These are phyloP conservation scores for Sialis lutaria DNA, from an alignment of 2,888 invertebrate genomes.

Conservation along the genomic window DNA sequence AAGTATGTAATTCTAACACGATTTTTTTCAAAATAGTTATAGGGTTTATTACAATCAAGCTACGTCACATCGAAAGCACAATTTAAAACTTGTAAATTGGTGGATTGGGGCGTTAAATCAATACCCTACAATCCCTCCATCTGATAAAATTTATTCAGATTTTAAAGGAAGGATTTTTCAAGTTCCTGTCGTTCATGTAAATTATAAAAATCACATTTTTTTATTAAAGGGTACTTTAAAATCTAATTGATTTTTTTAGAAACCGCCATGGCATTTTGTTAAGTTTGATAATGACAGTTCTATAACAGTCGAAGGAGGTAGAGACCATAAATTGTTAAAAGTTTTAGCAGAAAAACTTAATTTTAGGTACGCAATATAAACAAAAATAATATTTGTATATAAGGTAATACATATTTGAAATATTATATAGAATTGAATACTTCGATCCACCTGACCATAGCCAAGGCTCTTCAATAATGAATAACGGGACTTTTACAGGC, in stretches of 20 bases:
- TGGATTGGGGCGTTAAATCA: slow-evolving; percentile 47
- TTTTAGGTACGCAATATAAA: slow-evolving; percentile 34
- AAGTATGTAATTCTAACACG: not conserved
- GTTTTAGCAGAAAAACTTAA: slow-evolving; percentile 48
- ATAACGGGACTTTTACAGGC: slow-evolving; percentile 50
- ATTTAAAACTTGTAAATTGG: slow-evolving; percentile 52
- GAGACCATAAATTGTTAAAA: slow-evolving; percentile 50
- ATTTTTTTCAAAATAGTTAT: slow-evolving; percentile 28
- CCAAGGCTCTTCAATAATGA: slow-evolving; percentile 44
- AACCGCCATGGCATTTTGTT: slow-evolving; percentile 65
- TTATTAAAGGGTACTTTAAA: not conserved
- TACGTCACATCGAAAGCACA: slow-evolving; percentile 35
- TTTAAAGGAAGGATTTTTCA: slow-evolving; percentile 44
- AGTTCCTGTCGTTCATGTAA: slow-evolving; percentile 57
- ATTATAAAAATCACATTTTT: slow-evolving; percentile 12
- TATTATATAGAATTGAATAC: slow-evolving; percentile 35
- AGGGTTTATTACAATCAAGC: slow-evolving; percentile 59
- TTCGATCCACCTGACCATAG: slow-evolving; percentile 57
- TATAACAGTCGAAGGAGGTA: slow-evolving; percentile 45
- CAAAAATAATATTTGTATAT: not conserved
- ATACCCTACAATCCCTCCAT: slow-evolving; percentile 44
- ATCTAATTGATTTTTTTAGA: slow-evolving; percentile 19
- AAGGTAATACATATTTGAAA: too few species aligned
- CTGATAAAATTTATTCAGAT: slow-evolving; percentile 42
- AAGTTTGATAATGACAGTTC: slow-evolving; percentile 32